Base-by-base conservation (phyloP, 2,888 invertebrate species). In the Tipula unca region DNA sequence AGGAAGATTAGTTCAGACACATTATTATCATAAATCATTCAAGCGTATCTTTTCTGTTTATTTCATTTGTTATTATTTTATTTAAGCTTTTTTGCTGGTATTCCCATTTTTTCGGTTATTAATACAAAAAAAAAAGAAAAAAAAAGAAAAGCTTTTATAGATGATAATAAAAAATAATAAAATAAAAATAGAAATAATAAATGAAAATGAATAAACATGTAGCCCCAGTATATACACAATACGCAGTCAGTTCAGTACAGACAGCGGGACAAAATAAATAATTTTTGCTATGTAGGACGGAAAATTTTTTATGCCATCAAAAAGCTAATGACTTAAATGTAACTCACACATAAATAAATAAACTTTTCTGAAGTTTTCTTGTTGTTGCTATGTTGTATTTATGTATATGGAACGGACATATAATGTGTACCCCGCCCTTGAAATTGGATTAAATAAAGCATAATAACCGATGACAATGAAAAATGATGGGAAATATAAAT, bases 1-100 rank as follows among this genome's bases (percentile, higher is more conserved):
- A 69, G 69, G 69, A 69, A 25, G 69, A 69, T 69, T 69, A 69
- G 69, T 69, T 69, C 69, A 83, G 83, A 83, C 83, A 83, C 83
- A 83, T 83, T 35, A 35, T 83, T 83, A 35, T 83, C 83, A 83
- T 83, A 83, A 83, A 83, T 83, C 83, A 83, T 83, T 83, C 83
- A 83, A 83, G 69, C 69, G 69, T 69, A 25, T 69, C 20, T 20
- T 25, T 69, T 25, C 25, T 69, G 6, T 69, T 69, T 69, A 69
- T 69, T 69, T 69, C 69, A 69, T 69, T 69, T 69, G 69, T 69
- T 69, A 69, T 69, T 69, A 69, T 69, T 69, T 69, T 69, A 69
- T 69, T 69, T 25, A 69, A 69, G 69, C 69, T 69, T 69, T 69
- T 69, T 69, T 69, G 25, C 10, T 69, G 69, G 25, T 3, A 10